These are phyloP conservation scores for Eulemur mongoz DNA, from an alignment of 2,797 vertebrate species.

Conservation along the genomic window DNA sequence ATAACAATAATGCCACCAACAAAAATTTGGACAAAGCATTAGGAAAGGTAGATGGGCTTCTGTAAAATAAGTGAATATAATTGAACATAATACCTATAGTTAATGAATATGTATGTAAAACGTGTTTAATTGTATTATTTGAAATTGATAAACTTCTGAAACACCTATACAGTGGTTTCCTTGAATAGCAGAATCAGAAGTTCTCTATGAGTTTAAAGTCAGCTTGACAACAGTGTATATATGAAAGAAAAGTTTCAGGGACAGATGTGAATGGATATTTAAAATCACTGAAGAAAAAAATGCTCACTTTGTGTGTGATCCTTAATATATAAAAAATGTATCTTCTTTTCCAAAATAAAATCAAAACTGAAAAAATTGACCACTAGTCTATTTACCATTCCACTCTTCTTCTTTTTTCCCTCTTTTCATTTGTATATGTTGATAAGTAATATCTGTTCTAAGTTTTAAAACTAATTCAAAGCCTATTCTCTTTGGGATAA, in stretches of 20 bases:
- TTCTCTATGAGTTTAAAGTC: neutral
- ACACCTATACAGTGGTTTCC: neutral
- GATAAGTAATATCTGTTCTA: neutral
- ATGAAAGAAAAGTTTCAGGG: neutral
- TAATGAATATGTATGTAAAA: neutral
- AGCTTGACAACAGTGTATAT: neutral
- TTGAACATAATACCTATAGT: neutral
- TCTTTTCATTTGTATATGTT: neutral
- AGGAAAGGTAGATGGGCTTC: neutral
- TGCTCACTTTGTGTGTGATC: neutral
- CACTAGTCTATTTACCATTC: neutral
- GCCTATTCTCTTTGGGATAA: neutral
- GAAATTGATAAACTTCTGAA: neutral
- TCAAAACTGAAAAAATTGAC: neutral
- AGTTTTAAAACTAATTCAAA: neutral
- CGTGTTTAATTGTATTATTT: neutral
- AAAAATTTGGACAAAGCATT: neutral
- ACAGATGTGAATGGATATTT: neutral
- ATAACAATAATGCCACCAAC: neutral
- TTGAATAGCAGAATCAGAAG: neutral
- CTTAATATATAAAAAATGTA: neutral
- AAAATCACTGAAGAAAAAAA: neutral
- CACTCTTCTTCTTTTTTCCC: neutral
- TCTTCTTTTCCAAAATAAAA: neutral
- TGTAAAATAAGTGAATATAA: neutral